Base-by-base conservation (phyloP, 2,888 invertebrate genomes). In the Dryocosmus kuriphilus region DNA sequence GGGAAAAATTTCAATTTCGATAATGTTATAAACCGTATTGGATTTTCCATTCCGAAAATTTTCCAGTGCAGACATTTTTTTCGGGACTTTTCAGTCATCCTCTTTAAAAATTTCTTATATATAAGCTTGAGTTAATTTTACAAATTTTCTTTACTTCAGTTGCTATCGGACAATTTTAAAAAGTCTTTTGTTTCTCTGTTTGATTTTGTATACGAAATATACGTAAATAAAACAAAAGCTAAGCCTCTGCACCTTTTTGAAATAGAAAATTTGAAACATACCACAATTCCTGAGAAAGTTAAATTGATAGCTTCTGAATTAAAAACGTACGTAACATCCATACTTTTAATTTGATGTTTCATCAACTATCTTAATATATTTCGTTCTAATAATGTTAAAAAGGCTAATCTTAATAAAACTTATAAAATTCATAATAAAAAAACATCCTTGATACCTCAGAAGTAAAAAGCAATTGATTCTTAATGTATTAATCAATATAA, bases 131-230 rank as follows among this genome's bases (percentile, higher is more conserved):
- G 32, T 6, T 76, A 9, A 51, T 75, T 16, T 24, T 38, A n/a
- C 7, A 30, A 71, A 30, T 76, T 67, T 73, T 27, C n/a, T 38
- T 41, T 73, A 32, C 79, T 80, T 60, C 22, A 89, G 89, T 67
- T 89, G 73, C 78, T 89, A 51, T 85, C 86, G 4, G 89, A 89
- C 78, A 77, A 87, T 35, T 89, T 85, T 76, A 61, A 74, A 41
- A 71, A 77, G 60, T 83, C 88, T 35, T 84, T 80, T 35, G 82
- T 86, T 75, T 74, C 74, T 19, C 61, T 88, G 27, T 75, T 80
- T 24, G 75, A 83, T 73, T 86, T 87, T 62, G 78, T 88, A 76
- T 78, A 82, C 41, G 82, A 86, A 32, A 41, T 82, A 38, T 83
- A 85, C 55, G 35, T 74, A 6, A 81, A 77, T 75, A 76, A 86